These are phyloP conservation scores for Falco novaeseelandiae DNA, from an alignment of 2,797 vertebrate species.

Conservation along the genomic window DNA sequence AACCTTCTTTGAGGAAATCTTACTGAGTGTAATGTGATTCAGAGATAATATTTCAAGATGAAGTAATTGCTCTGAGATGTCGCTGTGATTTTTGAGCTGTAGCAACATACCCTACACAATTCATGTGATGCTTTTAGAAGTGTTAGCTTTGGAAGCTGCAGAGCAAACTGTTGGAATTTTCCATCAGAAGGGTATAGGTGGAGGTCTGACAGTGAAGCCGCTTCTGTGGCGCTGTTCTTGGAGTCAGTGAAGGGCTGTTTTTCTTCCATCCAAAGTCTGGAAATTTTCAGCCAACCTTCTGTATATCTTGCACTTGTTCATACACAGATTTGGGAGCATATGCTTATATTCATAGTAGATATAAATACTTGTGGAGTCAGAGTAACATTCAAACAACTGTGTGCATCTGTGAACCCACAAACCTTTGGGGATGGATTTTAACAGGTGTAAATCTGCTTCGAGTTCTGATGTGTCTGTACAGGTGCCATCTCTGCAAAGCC, in stretches of 20 bases:
- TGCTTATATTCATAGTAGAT: background rate
- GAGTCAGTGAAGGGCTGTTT: background rate
- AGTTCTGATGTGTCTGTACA: background rate
- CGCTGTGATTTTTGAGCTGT: background rate
- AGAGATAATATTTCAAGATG: background rate
- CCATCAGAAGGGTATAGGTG: background rate
- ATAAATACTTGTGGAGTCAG: background rate
- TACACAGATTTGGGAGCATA: constrained; percentile 23
- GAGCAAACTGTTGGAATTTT: constrained; percentile 10
- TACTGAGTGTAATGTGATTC: background rate
- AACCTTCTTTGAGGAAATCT: background rate
- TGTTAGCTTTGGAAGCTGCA: background rate
- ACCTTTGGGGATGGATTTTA: constrained; percentile 11
- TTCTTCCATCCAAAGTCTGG: background rate
- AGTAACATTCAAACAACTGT: background rate
- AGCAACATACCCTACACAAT: background rate
- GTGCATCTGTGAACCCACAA: background rate
- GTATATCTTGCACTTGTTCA: background rate
- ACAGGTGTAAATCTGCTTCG: background rate
- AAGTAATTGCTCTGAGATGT: background rate
- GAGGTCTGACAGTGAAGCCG: background rate
- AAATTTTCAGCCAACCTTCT: background rate
- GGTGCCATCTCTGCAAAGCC: background rate
- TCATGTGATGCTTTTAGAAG: background rate
- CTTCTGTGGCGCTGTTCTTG: background rate